These are phyloP conservation scores for Diprion similis DNA, from an alignment of 1,140 invertebrate species.

Conservation along the genomic window DNA sequence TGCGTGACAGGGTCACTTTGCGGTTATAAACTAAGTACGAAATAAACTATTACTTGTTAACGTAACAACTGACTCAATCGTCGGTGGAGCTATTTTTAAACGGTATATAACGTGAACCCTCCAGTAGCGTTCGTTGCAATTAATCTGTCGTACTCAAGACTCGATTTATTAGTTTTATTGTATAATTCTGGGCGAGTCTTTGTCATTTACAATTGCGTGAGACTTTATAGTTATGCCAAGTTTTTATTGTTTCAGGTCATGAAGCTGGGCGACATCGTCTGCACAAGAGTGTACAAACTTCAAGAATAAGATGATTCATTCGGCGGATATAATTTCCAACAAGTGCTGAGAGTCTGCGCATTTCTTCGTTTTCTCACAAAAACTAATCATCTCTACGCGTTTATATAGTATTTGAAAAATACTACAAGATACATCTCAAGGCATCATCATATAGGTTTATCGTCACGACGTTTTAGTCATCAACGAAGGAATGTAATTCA, in stretches of 20 bases:
- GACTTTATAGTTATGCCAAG: no score
- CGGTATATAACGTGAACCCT: no score
- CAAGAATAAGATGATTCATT: conserved; percentile 53
- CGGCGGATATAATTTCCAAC: not conserved
- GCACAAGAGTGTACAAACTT: conserved; percentile 76
- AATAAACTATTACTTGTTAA: no score
- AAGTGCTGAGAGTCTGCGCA: not conserved
- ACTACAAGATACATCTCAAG: not conserved
- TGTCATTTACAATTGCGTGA: no score
- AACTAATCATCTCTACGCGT: not conserved
- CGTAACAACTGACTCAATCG: no score
- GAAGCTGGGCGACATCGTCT: conserved; percentile 74
- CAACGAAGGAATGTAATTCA: not conserved
- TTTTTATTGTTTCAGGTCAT: conserved; percentile 65
- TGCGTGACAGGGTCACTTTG: no score
- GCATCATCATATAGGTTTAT: not conserved
- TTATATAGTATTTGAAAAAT: not conserved
- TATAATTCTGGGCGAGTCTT: no score
- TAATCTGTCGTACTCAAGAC: no score
- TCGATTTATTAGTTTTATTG: no score
- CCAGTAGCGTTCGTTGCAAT: no score
- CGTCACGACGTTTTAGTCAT: not conserved
- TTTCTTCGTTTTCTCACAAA: conserved; percentile 6
- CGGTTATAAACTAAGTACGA: no score
- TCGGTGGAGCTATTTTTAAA: no score